phyloP scores from a whole-genome alignment of 2,113 vertebrate genomes.

The Austrofundulus limnaeus region DNA sequence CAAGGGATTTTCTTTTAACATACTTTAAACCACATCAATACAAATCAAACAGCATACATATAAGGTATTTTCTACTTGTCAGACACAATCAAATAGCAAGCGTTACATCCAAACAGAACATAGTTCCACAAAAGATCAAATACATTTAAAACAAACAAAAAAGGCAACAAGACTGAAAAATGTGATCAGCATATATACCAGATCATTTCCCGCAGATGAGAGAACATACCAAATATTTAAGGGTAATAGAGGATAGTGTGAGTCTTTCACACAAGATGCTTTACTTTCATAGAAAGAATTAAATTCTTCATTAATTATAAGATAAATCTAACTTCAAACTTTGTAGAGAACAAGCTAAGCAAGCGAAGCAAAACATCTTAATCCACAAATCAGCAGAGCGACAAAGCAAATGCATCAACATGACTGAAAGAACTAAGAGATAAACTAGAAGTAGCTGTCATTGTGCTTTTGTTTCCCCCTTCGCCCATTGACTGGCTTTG shows the following conservation, averaged over 20 bases:
- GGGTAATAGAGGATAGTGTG: slow-evolving; percentile 68
- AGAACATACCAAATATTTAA: slow-evolving; percentile 48
- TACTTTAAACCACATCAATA: slow-evolving; percentile 64
- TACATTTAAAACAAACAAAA: slow-evolving; percentile 29
- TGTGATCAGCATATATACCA: slow-evolving; percentile 50
- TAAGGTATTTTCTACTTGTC: slow-evolving; percentile 62
- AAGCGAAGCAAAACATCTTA: slow-evolving; percentile 32
- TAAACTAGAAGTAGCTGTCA: slow-evolving; percentile 18
- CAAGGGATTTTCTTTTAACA: slow-evolving; percentile 54
- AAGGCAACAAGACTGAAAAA: slow-evolving; percentile 65
- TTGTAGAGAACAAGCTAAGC: slow-evolving; percentile 43
- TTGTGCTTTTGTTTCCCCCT: slow-evolving; percentile 57
- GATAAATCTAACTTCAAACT: slow-evolving; percentile 59
- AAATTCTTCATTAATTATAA: slow-evolving; percentile 76
- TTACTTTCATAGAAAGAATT: slow-evolving; percentile 98
- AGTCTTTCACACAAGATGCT: slow-evolving; percentile 79
- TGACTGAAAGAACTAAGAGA: slow-evolving; percentile 13
- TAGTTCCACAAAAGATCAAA: slow-evolving; percentile 27
- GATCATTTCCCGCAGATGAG: slow-evolving; percentile 45
- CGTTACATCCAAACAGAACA: slow-evolving; percentile 53
- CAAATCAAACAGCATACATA: slow-evolving; percentile 70
- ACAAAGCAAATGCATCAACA: slow-evolving; percentile 14
- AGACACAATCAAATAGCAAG: slow-evolving; percentile 59
- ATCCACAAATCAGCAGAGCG: slow-evolving; percentile 16
- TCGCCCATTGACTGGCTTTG: slow-evolving; percentile 13